Conservation (phyloP, 2,797 vertebrate species). For the Ambastaia sidthimunki region DNA sequence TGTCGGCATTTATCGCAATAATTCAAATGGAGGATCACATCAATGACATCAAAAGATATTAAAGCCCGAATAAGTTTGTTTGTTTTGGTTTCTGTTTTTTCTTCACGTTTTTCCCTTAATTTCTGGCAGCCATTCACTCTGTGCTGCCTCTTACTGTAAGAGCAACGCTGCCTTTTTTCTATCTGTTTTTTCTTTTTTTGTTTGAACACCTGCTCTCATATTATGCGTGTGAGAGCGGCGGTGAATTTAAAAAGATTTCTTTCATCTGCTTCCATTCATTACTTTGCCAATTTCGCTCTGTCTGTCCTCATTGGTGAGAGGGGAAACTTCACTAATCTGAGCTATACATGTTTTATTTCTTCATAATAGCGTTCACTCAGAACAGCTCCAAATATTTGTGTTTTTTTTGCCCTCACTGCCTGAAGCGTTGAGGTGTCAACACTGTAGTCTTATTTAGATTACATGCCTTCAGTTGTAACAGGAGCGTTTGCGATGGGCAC, state of each 20-base stretch:
- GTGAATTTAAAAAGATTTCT: slow-evolving; percentile 76
- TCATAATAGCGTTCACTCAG: slow-evolving; percentile 53
- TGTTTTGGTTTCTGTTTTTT: slow-evolving; percentile 55
- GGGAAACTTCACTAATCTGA: slow-evolving; percentile 68
- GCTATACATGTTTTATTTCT: slow-evolving; percentile 57
- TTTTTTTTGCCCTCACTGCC: slow-evolving; percentile 42
- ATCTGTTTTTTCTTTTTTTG: slow-evolving; percentile 63
- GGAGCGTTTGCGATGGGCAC: slow-evolving; percentile 32
- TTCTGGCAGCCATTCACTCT: slow-evolving; percentile 67
- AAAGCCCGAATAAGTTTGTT: slow-evolving; percentile 67
- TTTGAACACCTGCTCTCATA: slow-evolving; percentile 84
- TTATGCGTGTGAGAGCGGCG: slow-evolving; percentile 66
- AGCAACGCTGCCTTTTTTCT: slow-evolving; percentile 61
- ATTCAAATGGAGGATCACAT: slow-evolving; percentile 25
- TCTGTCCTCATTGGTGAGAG: slow-evolving; percentile 64
- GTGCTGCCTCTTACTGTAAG: slow-evolving; percentile 67
- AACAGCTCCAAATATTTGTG: slow-evolving; percentile 52
- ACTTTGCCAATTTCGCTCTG: slow-evolving; percentile 73
- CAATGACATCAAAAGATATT: slow-evolving; percentile 55
- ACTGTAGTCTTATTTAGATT: slow-evolving; percentile 53
- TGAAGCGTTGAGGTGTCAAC: slow-evolving; percentile 47
- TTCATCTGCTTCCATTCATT: slow-evolving; percentile 80
- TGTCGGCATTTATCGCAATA: slow-evolving; percentile 40
- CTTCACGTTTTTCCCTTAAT: slow-evolving; percentile 48
- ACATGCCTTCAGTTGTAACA: slow-evolving; percentile 48